Conservation (phyloP, 2,113 vertebrate species). For the Pipra filicauda region DNA sequence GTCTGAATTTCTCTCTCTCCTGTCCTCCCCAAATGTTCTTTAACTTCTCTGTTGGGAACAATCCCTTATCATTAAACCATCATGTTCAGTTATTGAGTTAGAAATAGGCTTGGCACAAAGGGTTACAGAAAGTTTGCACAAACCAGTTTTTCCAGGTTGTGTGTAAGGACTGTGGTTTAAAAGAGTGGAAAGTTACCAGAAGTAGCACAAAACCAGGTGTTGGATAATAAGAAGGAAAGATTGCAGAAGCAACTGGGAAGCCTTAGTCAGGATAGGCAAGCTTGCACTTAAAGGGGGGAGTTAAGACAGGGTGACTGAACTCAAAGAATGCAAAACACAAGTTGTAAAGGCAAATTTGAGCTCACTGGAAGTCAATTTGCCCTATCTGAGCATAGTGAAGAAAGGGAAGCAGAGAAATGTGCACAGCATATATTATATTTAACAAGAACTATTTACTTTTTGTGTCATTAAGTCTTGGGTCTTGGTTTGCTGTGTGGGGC, state of each 20-base stretch:
- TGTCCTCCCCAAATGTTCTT: background rate
- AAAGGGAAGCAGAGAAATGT: background rate
- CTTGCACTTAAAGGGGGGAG: background rate
- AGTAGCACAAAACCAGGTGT: slow-evolving; percentile 1
- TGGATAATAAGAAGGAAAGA: background rate
- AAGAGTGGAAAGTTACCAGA: slow-evolving; percentile 60
- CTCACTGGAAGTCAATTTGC: background rate
- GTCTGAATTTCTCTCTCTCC: background rate
- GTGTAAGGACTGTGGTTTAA: background rate
- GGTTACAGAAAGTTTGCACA: slow-evolving; percentile 18
- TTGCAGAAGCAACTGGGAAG: background rate
- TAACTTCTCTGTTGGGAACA: slow-evolving; percentile 5
- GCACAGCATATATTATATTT: accelerated
- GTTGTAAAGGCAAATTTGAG: background rate
- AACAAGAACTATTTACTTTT: background rate
- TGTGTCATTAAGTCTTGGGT: background rate
- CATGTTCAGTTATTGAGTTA: background rate
- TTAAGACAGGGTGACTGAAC: background rate
- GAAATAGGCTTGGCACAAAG: slow-evolving; percentile 9
- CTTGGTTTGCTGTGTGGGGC: background rate
- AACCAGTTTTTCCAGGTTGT: slow-evolving; percentile 60
- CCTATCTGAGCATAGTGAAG: background rate
- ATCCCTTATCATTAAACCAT: background rate
- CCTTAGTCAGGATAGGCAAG: background rate
- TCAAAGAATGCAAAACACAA: background rate